A percentile compares a stretch with the other conserved stretches of the same genome.
Evolutionary conservation across 2,113 vertebrate species (phyloP).

Genomic region (Anser brachyrhynchus): DNA sequence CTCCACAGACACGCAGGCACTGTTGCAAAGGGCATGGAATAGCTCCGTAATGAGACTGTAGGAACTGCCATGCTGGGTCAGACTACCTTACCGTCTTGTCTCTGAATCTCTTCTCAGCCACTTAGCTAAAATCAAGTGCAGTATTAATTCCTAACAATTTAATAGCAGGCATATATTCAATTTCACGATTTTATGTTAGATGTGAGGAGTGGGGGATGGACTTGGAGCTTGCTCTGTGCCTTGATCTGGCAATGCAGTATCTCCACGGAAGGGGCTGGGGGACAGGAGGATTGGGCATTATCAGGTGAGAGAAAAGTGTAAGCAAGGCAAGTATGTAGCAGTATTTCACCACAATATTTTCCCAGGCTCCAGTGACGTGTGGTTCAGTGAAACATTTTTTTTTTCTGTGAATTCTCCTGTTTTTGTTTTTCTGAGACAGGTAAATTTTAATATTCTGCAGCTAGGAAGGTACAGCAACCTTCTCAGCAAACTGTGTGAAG

Average conservation of each 20-base stretch:
- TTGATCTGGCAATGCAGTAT: not conserved
- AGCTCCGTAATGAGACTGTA: rapidly evolving
- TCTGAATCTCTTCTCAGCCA: not conserved
- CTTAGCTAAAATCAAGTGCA: not conserved
- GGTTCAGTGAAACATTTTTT: not conserved
- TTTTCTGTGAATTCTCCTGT: not conserved
- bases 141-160: not conserved
- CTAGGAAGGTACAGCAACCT: not conserved
- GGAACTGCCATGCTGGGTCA: not conserved
- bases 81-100: not conserved
- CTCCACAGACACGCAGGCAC: not conserved
- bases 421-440: not conserved
- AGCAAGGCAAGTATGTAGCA: not conserved
- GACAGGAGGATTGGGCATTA: not conserved
- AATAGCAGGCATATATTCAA: not conserved
- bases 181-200: not conserved
- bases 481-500: not conserved
- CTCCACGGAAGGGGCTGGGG: not conserved
- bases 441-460: not conserved
- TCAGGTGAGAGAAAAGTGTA: not conserved
- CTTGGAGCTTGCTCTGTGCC: not conserved
- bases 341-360: not conserved
- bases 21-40: not conserved
- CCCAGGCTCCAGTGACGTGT: not conserved
- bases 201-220: not conserved